Evolutionary conservation across 2,797 vertebrate genomes (phyloP), one percentile per base, ranked within the genome.

Genomic region (Toxotes lorentzi): DNA sequence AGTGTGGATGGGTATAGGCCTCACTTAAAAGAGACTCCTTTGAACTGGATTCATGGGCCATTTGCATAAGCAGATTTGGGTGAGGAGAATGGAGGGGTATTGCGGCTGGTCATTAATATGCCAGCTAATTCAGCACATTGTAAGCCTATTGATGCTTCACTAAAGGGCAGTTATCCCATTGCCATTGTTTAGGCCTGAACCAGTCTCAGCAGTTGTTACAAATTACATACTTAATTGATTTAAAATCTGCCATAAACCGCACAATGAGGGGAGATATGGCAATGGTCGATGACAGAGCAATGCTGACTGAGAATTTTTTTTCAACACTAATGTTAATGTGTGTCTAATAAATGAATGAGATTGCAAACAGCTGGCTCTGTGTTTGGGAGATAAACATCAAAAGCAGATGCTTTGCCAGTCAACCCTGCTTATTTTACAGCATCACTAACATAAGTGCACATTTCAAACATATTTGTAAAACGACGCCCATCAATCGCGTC

Each of bases 21-120:
- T 97, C 95, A 97, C 96, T 98, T 96, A 96, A 96, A 97, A 97
- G 95, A 93, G 92, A 93, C 95, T 88, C 93, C 97, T 99, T 99
- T 99, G 97, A 99, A 98, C 97, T 96, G 96, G 95, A 98, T 98
- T 98, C 97, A 98, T 98, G 96, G 96, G 85, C 94, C 96, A 99
- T 99, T 99, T 99, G 97, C 98, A 99, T 99, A 99, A 99, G 97
- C 96, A 99, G 98, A 99, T 99, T 98, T 98, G 96, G 94, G 92
- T 93, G 90, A 91, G 95, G 96, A 97, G 97, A 98, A 98, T 97
- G 96, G 95, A 95, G 88, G 91, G 94, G 94, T 95, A 95, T 94
- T 96, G 96, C 96, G 95, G 96, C 96, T 96, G 96, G 96, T 97
- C 97, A 98, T 99, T 99, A 99, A 98, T 98, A 98, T 99, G 97